These are phyloP conservation scores for Neoaliturus tenellus DNA, from an alignment of 2,888 invertebrate species.

Conservation along the genomic window DNA sequence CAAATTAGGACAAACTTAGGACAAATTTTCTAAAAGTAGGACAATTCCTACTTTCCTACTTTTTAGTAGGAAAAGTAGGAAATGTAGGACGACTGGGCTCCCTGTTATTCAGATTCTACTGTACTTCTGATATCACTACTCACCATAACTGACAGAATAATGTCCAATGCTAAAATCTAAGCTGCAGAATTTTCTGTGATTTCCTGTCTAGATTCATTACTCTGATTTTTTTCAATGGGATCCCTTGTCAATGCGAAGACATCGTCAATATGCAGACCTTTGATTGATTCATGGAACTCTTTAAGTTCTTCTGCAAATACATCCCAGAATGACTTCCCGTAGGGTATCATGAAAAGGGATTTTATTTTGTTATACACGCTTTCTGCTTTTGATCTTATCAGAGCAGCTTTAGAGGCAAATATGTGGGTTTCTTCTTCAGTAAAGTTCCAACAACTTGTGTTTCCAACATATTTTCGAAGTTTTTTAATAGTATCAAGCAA, in stretches of 20 bases:
- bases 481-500: slow-evolving; percentile 87
- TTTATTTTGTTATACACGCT: slow-evolving; percentile 77
- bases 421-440: slow-evolving; percentile 75
- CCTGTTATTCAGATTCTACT: too few species aligned
- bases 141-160: background rate
- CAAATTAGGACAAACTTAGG: too few species aligned
- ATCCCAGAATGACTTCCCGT: slow-evolving; percentile 82
- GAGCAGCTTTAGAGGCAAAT: slow-evolving; percentile 75
- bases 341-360: slow-evolving; percentile 78
- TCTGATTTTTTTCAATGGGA: slow-evolving; percentile 71
- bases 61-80: too few species aligned
- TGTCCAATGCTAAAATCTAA: background rate
- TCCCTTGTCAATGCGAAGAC: slow-evolving; percentile 79
- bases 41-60: too few species aligned
- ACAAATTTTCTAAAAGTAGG: too few species aligned
- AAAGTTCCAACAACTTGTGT: slow-evolving; percentile 84
- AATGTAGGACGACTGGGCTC: too few species aligned
- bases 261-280: slow-evolving; percentile 77
- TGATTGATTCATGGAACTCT: slow-evolving; percentile 81
- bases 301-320: slow-evolving; percentile 81
- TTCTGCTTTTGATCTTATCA: slow-evolving; percentile 83
- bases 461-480: slow-evolving; percentile 82
- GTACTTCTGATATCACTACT: too few species aligned
- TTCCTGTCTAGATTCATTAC: background rate
- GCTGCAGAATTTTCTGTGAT: background rate